These are phyloP conservation scores for Lissonota sp. DNA, from an alignment of 2,888 invertebrate genomes.

Conservation along the genomic window DNA sequence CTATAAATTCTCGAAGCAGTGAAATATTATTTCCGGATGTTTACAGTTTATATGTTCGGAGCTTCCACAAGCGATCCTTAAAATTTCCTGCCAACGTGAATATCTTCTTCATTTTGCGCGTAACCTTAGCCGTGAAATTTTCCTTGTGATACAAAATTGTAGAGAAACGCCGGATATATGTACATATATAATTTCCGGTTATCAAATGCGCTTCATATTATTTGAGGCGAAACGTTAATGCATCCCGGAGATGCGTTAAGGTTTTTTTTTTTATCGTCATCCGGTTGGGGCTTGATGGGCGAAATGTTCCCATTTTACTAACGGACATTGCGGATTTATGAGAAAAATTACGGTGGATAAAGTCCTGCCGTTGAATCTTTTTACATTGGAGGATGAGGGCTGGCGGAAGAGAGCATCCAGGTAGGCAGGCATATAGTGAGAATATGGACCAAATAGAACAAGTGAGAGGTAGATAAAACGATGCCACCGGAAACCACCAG, in stretches of 20 bases:
- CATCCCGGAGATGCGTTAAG: constrained; percentile 4
- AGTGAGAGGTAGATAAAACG: constrained; percentile 29
- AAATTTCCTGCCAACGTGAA: too few relatives aligned
- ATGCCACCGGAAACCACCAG: constrained; percentile 60
- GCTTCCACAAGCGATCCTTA: too few relatives aligned
- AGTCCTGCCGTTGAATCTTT: constrained; percentile 45
- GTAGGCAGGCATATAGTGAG: background rate
- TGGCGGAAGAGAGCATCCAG: constrained; percentile 27
- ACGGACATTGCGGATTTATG: constrained; percentile 61
- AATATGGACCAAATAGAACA: constrained; percentile 44
- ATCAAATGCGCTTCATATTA: constrained; percentile 16
- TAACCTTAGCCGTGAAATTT: too few relatives aligned
- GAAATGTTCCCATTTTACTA: constrained; percentile 52
- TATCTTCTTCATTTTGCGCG: too few relatives aligned
- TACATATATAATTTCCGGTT: constrained; percentile 31
- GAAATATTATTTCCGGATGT: too few relatives aligned
- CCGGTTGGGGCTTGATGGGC: constrained; percentile 40
- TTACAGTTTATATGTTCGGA: too few relatives aligned
- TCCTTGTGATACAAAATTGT: too few relatives aligned
- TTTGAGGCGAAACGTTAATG: constrained; percentile 17
- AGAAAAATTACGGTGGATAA: constrained; percentile 52
- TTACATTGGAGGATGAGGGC: constrained; percentile 32
- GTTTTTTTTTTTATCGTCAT: constrained; percentile 9
- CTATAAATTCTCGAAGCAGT: too few relatives aligned
- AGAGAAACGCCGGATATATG: background rate